phyloP scores from a whole-genome alignment of 2,797 vertebrate species.

The Rhinichthys osculus region DNA sequence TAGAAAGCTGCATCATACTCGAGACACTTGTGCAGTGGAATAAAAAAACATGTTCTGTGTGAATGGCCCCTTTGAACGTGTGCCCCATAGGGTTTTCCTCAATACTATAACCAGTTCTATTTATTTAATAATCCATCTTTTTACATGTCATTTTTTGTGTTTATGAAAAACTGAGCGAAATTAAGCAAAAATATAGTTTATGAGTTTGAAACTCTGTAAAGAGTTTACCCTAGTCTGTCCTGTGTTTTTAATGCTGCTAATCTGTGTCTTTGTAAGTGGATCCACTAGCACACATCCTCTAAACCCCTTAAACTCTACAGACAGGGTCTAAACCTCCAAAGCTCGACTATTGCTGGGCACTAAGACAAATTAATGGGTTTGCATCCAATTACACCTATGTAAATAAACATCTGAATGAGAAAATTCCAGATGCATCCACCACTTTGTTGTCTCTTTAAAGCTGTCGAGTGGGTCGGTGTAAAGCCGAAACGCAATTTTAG shows the following conservation, averaged over 20 bases:
- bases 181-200: conserved; percentile 50
- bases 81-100: not conserved
- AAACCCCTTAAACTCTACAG: conserved; percentile 74
- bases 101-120: not conserved
- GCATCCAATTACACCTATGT: conserved; percentile 52
- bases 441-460: conserved; percentile 45
- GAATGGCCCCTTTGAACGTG: not conserved
- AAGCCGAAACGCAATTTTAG: conserved; percentile 43
- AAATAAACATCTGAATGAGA: conserved; percentile 56
- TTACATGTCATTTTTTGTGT: not conserved
- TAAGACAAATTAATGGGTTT: conserved; percentile 46
- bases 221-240: conserved; percentile 58
- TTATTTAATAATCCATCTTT: not conserved
- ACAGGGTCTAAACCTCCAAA: conserved; percentile 70
- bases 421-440: conserved; percentile 40
- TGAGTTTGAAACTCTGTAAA: conserved; percentile 52
- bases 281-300: conserved; percentile 73
- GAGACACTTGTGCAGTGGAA: no score
- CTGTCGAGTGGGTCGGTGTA: conserved; percentile 31
- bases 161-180: not conserved
- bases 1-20: no score
- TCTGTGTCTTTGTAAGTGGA: conserved; percentile 76
- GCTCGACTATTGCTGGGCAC: conserved; percentile 63
- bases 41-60: not conserved
- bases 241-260: conserved; percentile 75